phyloP scores from a whole-genome alignment of 2,888 invertebrate species.

The Cyrtodaria siliqua region DNA sequence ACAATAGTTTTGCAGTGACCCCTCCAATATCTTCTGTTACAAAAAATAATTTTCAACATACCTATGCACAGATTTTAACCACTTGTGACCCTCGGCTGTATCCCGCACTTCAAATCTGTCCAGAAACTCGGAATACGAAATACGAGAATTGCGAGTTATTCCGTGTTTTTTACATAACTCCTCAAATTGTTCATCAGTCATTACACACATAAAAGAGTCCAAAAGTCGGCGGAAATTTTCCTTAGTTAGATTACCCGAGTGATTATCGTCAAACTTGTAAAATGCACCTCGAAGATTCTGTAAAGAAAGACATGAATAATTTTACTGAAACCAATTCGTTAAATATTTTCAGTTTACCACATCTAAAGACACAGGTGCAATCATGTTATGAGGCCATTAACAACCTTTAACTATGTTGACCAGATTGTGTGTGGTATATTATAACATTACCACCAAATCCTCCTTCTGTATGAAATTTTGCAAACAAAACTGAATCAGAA shows the following conservation, averaged over 20 bases:
- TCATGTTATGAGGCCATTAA: no score
- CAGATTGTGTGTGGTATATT: no score
- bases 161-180: conserved; percentile 80
- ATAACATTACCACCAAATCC: no score
- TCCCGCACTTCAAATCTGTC: conserved; percentile 83
- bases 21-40: no score
- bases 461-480: no score
- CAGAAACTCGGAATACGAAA: conserved; percentile 83
- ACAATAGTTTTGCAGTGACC: no score
- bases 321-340: no score
- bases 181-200: conserved; percentile 82
- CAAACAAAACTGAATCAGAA: no score
- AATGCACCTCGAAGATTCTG: conserved; percentile 84
- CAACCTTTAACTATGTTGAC: no score
- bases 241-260: conserved; percentile 80
- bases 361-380: no score
- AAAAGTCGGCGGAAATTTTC: conserved; percentile 82
- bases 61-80: conserved; percentile 84
- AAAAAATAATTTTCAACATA: no score
- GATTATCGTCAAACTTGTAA: conserved; percentile 84
- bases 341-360: no score
- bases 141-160: conserved; percentile 71
- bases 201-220: conserved; percentile 82
- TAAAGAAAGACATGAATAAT: conserved; percentile 38
- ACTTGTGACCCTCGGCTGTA: conserved; percentile 83